These are phyloP conservation scores for Asbolus verrucosus DNA, from an alignment of 1,140 invertebrate genomes.

Conservation along the genomic window DNA sequence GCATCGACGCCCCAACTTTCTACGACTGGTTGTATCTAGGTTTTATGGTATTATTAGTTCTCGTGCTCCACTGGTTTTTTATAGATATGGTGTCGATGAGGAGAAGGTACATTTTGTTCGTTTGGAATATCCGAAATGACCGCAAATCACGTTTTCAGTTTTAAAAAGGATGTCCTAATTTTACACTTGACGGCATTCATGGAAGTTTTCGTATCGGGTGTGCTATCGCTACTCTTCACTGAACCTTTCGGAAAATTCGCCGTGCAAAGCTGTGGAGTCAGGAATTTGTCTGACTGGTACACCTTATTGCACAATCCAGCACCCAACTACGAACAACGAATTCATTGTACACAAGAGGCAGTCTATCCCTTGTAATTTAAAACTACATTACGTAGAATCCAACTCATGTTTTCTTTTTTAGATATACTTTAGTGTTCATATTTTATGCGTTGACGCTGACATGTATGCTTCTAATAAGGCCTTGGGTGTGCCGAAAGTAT, in stretches of 20 bases:
- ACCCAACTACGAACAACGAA: conserved; percentile 88
- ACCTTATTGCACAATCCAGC: conserved; percentile 94
- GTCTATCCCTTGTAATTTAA: conserved; percentile 91
- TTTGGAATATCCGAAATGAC: too few species aligned
- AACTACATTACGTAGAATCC: conserved; percentile 15
- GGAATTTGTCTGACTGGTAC: conserved; percentile 93
- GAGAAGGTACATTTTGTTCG: conserved; percentile 70
- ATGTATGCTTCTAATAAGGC: conserved; percentile 83
- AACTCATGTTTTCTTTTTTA: conserved; percentile 63
- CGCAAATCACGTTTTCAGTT: conserved; percentile 66
- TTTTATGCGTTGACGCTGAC: conserved; percentile 89
- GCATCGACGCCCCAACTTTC: conserved; percentile 80
- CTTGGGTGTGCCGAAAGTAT: conserved; percentile 75
- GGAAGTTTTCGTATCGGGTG: conserved; percentile 79
- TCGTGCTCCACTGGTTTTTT: conserved; percentile 91
- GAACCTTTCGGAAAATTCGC: conserved; percentile 82
- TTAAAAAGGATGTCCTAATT: conserved; percentile 77
- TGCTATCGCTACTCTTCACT: conserved; percentile 80
- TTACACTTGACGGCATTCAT: conserved; percentile 83
- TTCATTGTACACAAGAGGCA: conserved; percentile 96
- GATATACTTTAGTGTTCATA: conserved; percentile 94
- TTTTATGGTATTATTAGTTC: conserved; percentile 89
- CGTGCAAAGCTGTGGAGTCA: conserved; percentile 82
- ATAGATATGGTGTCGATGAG: conserved; percentile 87
- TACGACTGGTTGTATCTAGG: conserved; percentile 96